phyloP scores from a whole-genome alignment of 23 tunicate genomes.

The Trididemnum clinides region DNA sequence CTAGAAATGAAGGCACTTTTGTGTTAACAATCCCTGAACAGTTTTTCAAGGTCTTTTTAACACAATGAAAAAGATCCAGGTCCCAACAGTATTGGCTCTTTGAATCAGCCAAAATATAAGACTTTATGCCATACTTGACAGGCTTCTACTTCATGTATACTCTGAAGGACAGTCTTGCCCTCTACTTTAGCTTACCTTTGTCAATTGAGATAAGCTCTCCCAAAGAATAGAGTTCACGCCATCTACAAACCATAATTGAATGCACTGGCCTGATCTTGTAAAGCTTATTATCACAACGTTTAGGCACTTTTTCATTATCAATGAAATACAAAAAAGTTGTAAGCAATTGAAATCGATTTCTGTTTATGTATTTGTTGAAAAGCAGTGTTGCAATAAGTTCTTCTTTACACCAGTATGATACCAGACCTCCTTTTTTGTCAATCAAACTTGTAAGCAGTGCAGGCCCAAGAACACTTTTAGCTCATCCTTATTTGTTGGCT shows the following conservation, averaged over 20 bases:
- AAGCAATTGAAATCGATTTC: constrained; percentile 19
- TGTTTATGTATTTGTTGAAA: background rate
- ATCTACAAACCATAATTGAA: background rate
- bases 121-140: constrained; percentile 40
- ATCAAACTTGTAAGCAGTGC: background rate
- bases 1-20: background rate
- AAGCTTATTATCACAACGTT: background rate
- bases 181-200: constrained; percentile 20
- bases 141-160: constrained; percentile 24
- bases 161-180: constrained; percentile 21
- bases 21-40: constrained; percentile 13
- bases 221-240: constrained; percentile 10
- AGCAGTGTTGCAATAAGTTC: background rate
- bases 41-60: constrained; percentile 24
- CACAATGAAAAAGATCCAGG: background rate
- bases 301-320: background rate
- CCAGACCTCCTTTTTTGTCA: background rate
- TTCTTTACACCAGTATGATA: background rate
- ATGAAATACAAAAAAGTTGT: constrained; percentile 6
- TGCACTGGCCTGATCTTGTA: constrained; percentile 12
- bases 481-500: background rate
- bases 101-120: constrained; percentile 37
- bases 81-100: constrained; percentile 15
- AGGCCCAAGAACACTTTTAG: constrained; percentile 9
- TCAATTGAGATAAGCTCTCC: too few relatives aligned